A percentile compares a stretch with the other conserved stretches of the same genome.
phyloP scores from a whole-genome alignment of 2,797 vertebrate species.

The Hephaestus fuliginosus region DNA sequence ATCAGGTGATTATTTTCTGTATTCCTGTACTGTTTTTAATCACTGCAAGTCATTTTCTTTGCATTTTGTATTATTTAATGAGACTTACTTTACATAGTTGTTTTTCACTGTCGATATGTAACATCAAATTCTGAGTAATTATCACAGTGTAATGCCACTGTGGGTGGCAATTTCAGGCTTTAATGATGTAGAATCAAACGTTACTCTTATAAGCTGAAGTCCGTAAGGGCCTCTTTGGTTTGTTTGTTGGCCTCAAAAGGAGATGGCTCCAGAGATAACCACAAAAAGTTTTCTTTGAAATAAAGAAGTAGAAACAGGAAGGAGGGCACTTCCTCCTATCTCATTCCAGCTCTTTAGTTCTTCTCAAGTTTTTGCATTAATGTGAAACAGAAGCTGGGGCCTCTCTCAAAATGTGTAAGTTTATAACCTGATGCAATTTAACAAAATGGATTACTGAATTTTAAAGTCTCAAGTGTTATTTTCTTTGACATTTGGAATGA shows the following conservation, averaged over 20 bases:
- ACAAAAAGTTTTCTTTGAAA: slow-evolving; percentile 1
- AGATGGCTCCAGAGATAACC: not conserved
- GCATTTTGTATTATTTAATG: not conserved
- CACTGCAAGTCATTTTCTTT: not conserved
- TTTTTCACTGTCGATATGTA: not conserved
- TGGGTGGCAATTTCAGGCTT: slow-evolving; percentile 4
- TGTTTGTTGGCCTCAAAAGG: not conserved
- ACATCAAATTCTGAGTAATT: slow-evolving; percentile 10
- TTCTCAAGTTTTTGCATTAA: not conserved
- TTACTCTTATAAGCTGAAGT: not conserved
- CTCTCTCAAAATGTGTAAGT: not conserved
- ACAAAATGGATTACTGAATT: slow-evolving; percentile 9
- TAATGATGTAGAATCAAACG: slow-evolving; percentile 2
- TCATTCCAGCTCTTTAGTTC: not conserved
- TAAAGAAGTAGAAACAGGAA: slow-evolving; percentile 29
- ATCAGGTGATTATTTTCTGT: not conserved
- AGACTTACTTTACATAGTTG: slow-evolving; percentile 1
- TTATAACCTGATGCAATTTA: slow-evolving; percentile 32
- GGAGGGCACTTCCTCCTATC: not conserved
- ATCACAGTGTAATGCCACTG: not conserved
- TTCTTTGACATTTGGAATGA: slow-evolving; percentile 16
- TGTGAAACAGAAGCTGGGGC: not conserved
- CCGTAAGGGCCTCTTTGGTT: slow-evolving; percentile 1
- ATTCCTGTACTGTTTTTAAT: not conserved
- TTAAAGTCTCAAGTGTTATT: slow-evolving; percentile 2